Conservation (phyloP, 2,797 vertebrate genomes). For the Gymnopithys bicolor region DNA sequence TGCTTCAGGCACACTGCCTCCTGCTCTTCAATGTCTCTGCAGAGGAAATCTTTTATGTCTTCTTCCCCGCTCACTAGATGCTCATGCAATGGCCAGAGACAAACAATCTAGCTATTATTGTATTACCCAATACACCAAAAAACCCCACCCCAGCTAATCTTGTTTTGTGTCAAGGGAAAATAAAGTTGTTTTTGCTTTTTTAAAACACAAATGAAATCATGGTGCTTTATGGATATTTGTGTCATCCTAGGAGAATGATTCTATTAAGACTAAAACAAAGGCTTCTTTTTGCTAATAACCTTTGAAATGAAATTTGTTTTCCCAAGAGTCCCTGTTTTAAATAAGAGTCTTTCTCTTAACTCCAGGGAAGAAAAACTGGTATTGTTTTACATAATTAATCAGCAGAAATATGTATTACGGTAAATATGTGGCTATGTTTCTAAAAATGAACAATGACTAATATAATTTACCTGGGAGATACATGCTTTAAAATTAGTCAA, state of each 20-base stretch:
- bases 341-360: constrained; percentile 19
- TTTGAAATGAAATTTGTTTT: constrained; percentile 66
- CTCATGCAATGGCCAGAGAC: neutral
- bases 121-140: constrained; percentile 28
- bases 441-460: neutral
- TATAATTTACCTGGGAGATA: neutral
- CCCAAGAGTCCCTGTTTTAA: constrained; percentile 40
- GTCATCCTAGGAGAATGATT: constrained; percentile 66
- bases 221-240: constrained; percentile 54
- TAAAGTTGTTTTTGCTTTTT: constrained; percentile 55
- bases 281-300: constrained; percentile 52
- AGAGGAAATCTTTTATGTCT: neutral
- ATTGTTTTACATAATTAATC: constrained; percentile 42
- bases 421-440: neutral
- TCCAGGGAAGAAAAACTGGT: constrained; percentile 11
- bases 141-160: neutral
- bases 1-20: neutral
- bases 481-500: neutral
- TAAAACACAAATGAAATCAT: constrained; percentile 61
- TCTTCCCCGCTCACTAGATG: neutral
- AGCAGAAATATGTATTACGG: neutral
- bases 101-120: constrained; percentile 40
- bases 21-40: neutral
- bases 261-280: constrained; percentile 65
- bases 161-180: constrained; percentile 57